Percentiles rank a stretch among this genome's conserved stretches.
Evolutionary conservation across 2,888 invertebrate genomes (phyloP).

Genomic region (Aplocera efformata): DNA sequence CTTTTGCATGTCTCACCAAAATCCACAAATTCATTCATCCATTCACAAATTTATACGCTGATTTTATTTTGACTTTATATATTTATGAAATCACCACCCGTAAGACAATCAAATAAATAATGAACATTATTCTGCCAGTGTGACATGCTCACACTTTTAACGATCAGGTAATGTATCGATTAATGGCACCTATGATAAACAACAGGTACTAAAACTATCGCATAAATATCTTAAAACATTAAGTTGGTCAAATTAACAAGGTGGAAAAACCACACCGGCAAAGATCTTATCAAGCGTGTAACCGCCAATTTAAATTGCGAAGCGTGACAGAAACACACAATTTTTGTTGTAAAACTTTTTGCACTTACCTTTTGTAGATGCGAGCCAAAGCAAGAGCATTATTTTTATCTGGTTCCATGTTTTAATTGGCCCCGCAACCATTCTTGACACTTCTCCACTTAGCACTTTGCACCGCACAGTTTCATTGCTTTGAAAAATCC

Average conservation of each 20-base stretch:
- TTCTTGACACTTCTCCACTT: conserved; percentile 64
- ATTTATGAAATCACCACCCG: too few species aligned
- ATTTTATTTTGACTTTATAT: too few species aligned
- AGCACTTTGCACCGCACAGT: conserved; percentile 51
- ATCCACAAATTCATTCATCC: too few species aligned
- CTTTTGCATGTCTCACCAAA: too few species aligned
- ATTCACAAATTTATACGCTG: too few species aligned
- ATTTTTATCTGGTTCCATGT: conserved; percentile 67
- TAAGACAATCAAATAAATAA: too few species aligned
- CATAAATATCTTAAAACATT: neutral
- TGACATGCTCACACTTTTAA: too few species aligned
- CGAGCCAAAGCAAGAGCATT: conserved; percentile 58
- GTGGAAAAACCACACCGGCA: conserved; percentile 13
- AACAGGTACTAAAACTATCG: too few species aligned
- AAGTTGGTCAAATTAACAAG: conserved; percentile 5
- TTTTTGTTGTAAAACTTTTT: conserved; percentile 16
- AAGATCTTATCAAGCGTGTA: conserved; percentile 24
- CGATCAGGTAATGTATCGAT: too few species aligned
- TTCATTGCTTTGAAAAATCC: conserved; percentile 15
- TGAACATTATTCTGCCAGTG: too few species aligned
- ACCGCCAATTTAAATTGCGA: conserved; percentile 22
- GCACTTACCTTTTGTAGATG: conserved; percentile 59
- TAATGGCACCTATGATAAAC: too few species aligned
- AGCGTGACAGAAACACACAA: conserved; percentile 7
- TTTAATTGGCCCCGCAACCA: conserved; percentile 68